A percentile compares a stretch with the other conserved stretches of the same genome.
Evolutionary conservation across 2,888 invertebrate species (phyloP).

Genomic region (Melanargia galathea): DNA sequence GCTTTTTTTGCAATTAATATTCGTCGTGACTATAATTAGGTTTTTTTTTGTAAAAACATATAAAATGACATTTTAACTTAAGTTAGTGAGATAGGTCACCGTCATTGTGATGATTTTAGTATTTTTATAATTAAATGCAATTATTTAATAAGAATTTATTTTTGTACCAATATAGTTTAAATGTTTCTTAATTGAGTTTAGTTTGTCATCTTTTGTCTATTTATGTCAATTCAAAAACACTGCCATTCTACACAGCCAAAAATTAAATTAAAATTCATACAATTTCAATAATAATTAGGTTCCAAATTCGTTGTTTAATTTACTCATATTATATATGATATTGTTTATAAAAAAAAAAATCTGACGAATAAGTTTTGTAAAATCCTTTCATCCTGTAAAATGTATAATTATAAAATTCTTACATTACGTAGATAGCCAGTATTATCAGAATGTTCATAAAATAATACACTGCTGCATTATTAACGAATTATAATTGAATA

Average conservation of each 20-base stretch:
- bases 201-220: conserved; percentile 4
- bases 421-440: conserved; percentile 44
- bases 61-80: conserved; percentile 42
- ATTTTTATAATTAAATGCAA: conserved; percentile 43
- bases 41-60: conserved; percentile 39
- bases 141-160: conserved; percentile 63
- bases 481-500: conserved; percentile 62
- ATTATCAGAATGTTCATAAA: conserved; percentile 45
- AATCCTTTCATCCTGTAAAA: conserved; percentile 16
- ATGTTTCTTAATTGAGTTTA: conserved; percentile 29
- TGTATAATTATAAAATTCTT: conserved; percentile 25
- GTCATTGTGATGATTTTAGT: conserved; percentile 64
- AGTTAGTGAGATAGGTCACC: conserved; percentile 62
- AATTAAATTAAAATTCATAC: conserved; percentile 10
- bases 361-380: conserved; percentile 2
- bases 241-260: conserved; percentile 65
- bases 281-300: conserved; percentile 3
- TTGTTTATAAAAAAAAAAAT: not conserved
- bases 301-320: not conserved
- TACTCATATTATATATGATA: too few relatives aligned
- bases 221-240: conserved; percentile 57
- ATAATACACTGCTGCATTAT: conserved; percentile 45
- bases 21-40: conserved; percentile 29
- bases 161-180: conserved; percentile 68
- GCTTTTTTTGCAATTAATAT: conserved; percentile 30